phyloP scores from a whole-genome alignment of 2,113 vertebrate species.

The Lampris megalopsis region DNA sequence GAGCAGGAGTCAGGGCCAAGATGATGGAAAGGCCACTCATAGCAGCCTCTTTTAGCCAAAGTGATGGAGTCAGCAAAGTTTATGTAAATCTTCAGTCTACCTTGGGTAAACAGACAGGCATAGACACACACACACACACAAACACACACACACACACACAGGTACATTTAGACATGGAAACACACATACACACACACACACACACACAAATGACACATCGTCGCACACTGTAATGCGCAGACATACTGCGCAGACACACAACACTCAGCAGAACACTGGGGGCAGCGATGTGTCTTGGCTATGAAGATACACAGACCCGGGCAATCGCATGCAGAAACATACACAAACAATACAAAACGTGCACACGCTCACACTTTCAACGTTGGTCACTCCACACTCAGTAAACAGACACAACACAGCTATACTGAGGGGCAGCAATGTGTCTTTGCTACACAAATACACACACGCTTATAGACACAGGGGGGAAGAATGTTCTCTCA shows the following conservation, averaged over 20 bases:
- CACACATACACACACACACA: conserved; percentile 5
- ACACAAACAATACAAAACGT: too few species aligned
- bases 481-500: conserved; percentile 85
- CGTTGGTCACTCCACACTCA: too few species aligned
- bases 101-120: neutral
- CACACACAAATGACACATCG: too few species aligned
- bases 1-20: conserved; percentile 24
- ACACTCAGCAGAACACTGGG: too few species aligned
- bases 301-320: too few species aligned
- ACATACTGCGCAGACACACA: too few species aligned
- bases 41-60: conserved; percentile 83
- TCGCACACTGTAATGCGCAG: too few species aligned
- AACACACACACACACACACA: too few species aligned
- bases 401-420: conserved; percentile 9
- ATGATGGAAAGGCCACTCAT: conserved; percentile 85
- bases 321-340: too few species aligned
- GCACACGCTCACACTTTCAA: too few species aligned
- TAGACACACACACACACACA: neutral
- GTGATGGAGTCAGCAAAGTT: conserved; percentile 85
- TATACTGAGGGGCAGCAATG: neutral
- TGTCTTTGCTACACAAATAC: conserved; percentile 34
- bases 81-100: conserved; percentile 67
- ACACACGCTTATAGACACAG: conserved; percentile 66
- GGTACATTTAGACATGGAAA: too few species aligned
- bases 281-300: too few species aligned